These are phyloP conservation scores for Patella pellucida DNA, from an alignment of 2,888 invertebrate genomes.

Conservation along the genomic window DNA sequence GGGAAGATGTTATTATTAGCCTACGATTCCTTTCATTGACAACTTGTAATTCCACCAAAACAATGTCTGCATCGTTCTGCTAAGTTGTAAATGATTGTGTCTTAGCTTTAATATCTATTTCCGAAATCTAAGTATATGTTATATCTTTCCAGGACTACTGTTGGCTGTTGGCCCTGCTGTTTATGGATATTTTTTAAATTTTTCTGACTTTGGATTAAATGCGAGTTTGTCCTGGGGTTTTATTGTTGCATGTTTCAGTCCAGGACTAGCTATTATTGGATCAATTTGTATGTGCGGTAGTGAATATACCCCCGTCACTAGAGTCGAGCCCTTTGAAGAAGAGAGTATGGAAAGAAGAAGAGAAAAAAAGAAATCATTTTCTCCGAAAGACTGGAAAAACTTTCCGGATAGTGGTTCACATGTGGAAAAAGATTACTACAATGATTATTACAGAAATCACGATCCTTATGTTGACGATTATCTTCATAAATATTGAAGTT, in stretches of 20 bases:
- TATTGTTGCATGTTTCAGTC: neutral
- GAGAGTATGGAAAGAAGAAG: neutral
- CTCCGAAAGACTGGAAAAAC: neutral
- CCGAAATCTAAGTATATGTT: no score
- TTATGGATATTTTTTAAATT: neutral
- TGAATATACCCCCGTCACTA: neutral
- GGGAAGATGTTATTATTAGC: no score
- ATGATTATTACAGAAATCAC: neutral
- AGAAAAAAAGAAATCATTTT: neutral
- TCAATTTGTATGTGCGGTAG: slow-evolving; percentile 1
- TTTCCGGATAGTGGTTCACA: neutral
- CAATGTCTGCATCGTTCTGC: no score
- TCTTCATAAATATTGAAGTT: neutral
- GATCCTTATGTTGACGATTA: neutral
- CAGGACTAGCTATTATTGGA: neutral
- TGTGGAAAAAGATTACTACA: neutral
- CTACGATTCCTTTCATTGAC: no score
- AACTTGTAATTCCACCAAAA: no score
- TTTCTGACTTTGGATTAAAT: neutral
- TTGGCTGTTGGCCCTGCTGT: neutral
- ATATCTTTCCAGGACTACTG: neutral
- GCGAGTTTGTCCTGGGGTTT: neutral
- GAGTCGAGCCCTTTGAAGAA: neutral
- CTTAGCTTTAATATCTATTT: no score
- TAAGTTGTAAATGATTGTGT: no score